Evolutionary conservation across 2,888 invertebrate genomes (phyloP).

Genomic region (Meteorus colon): DNA sequence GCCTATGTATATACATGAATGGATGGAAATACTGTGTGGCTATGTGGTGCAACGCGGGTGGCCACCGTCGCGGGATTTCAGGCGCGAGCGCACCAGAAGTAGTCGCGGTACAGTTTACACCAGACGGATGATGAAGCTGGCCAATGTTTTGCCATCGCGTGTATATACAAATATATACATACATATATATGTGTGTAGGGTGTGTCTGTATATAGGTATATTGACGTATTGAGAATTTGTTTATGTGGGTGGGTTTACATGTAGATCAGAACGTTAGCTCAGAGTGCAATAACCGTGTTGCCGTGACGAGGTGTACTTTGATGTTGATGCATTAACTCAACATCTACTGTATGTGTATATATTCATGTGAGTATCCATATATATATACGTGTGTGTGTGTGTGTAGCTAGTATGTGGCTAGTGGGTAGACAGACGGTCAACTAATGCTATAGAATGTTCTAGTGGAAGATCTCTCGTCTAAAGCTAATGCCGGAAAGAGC

Average conservation of each 20-base stretch:
- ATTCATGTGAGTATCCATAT: not conserved
- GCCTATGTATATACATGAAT: conserved; percentile 16
- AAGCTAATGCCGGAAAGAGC: not conserved
- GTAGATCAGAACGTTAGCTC: conserved; percentile 54
- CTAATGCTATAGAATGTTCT: conserved; percentile 17
- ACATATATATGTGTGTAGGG: not conserved
- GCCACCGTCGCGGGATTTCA: conserved; percentile 24
- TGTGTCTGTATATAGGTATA: not conserved
- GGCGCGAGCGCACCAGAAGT: conserved; percentile 11
- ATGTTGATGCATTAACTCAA: conserved; percentile 70
- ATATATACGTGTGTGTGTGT: conserved; percentile 14
- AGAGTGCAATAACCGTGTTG: conserved; percentile 67
- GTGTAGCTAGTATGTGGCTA: not conserved
- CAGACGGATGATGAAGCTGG: conserved; percentile 9
- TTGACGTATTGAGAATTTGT: conserved; percentile 8
- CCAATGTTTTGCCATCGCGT: conserved; percentile 15
- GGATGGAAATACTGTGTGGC: not conserved
- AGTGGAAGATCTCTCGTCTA: not conserved
- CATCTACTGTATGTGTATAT: conserved; percentile 33
- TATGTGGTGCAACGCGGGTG: not conserved
- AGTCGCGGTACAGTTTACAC: conserved; percentile 18
- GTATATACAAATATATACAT: not conserved
- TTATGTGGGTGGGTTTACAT: conserved; percentile 4
- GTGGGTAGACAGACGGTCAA: not conserved
- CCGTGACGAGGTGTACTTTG: conserved; percentile 59